Evolutionary conservation across 2,797 vertebrate species (phyloP).

Genomic region (Syncerus caffer): DNA sequence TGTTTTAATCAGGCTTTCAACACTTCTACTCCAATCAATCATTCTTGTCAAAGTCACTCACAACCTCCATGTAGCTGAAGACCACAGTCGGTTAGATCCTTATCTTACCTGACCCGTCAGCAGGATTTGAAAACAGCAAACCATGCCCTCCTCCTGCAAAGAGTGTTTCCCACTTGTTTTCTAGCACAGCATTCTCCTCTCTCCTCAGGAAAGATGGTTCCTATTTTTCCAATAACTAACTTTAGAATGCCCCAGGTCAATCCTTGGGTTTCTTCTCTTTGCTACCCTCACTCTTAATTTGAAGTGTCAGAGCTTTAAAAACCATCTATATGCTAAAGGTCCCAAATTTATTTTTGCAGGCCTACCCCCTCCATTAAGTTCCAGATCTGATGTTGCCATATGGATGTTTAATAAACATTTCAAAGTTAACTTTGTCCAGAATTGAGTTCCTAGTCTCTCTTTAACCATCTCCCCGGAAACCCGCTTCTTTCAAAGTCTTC

Average conservation of each 20-base stretch:
- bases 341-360: neutral
- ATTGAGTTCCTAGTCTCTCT: neutral
- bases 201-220: neutral
- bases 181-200: neutral
- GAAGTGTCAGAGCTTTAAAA: neutral
- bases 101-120: neutral
- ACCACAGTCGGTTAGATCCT: neutral
- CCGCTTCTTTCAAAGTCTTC: neutral
- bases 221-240: neutral
- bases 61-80: neutral
- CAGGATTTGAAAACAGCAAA: neutral
- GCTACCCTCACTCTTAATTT: neutral
- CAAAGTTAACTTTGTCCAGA: conserved; percentile 19
- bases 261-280: neutral
- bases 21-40: neutral
- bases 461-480: neutral
- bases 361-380: neutral
- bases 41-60: neutral
- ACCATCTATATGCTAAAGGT: neutral
- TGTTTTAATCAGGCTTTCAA: neutral
- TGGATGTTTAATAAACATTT: neutral
- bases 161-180: neutral
- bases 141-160: neutral
- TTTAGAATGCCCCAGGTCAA: neutral
- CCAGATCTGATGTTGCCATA: neutral